Base-by-base conservation (phyloP, 2,888 invertebrate species). In the Amblyjoppa proteus region DNA sequence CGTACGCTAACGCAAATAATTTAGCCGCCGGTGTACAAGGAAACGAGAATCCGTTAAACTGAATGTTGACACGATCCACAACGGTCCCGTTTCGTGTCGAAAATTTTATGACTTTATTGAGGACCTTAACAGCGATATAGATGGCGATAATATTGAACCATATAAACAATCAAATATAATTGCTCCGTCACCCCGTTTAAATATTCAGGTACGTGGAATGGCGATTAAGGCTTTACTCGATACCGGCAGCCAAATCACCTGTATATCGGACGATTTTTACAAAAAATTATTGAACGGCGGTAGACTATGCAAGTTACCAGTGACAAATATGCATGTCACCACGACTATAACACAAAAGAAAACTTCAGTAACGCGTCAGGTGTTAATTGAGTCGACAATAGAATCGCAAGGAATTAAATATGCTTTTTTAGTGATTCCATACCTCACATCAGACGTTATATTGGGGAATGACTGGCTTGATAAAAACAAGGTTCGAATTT, bases 401-500 rank as follows among this genome's bases (percentile, higher is more conserved):
- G 80, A 31, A 13, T 31, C 51, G 9, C 34, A 56, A 3, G 34
- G 86, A 83, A 70, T 81, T 75, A 11, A 78, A 77, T 20, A 87
- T 81, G 53, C 85, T 81, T 68, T 75, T 73, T 16, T 75, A 64
- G 74, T 81, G 20, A 75, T 88, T 3, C 86, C 88, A 0, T 61
- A 76, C 28, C 73, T 87, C 31, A 82, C 86, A 11, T 85, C 83
- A 0, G 38, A 71, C 1, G 64, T 88, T 5, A 86, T 88, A 51
- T 13, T 88, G 0, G 88, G 87, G 0, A 83, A 86, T 84, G 84
- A 88, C 49, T 88, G 88, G 88, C 58, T 88, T 3, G n/a, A 20
- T 13, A 34, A 69, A 11, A 81, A 85, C 77, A 70, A 31, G 11
- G 81, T 71, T 0, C 45, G 70, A 6, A 69, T 88, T 5, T 56